Evolutionary conservation across 2,888 invertebrate species (phyloP), one percentile per base, ranked within the genome.

Genomic region (Dysmachus trigonus): DNA sequence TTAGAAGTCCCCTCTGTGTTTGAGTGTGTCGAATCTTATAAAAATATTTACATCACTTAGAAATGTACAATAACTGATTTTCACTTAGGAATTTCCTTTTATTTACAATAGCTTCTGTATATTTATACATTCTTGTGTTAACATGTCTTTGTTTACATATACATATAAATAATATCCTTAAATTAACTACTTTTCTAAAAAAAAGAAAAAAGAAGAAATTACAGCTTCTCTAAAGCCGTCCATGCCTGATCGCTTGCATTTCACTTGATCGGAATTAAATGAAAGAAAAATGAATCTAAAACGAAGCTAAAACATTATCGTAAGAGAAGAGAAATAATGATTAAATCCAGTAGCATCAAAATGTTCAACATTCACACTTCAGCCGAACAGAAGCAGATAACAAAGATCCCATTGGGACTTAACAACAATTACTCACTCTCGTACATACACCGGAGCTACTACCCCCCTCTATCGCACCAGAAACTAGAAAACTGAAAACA

Each of bases 31-130:
- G 22, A 13, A 30, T 79, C 47, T 81, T 81, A 81, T 62, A 81
- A 81, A 81, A 81, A 81, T 81, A 81, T 81, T 81, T 81, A 81
- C 81, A 81, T 81, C 33, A 33, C 81, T 81, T 53, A 53, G 35
- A 53, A 81, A 31, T 27, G 30, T 53, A 27, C 79, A 79, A 22
- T 79, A 30, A 27, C 13, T 79, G 33, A 47, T 47, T 73, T 38
- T 77, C 47, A 22, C 33, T 81, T 81, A 33, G 3, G 51, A 53
- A n/a, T 53, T 47, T 81, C 18, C 8, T 33, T 53, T 53, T 81
- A 81, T 81, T 81, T 81, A 81, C 81, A 81, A 51, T 53, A 79
- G 10, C n/a, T 41, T 81, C 51, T 31, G n/a, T 18, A 38, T 18
- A 38, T 33, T 76, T 31, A n/a, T 53, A 30, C n/a, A 81, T 81